Conservation (phyloP, 2,113 vertebrate species). For the Pteropus alecto region DNA sequence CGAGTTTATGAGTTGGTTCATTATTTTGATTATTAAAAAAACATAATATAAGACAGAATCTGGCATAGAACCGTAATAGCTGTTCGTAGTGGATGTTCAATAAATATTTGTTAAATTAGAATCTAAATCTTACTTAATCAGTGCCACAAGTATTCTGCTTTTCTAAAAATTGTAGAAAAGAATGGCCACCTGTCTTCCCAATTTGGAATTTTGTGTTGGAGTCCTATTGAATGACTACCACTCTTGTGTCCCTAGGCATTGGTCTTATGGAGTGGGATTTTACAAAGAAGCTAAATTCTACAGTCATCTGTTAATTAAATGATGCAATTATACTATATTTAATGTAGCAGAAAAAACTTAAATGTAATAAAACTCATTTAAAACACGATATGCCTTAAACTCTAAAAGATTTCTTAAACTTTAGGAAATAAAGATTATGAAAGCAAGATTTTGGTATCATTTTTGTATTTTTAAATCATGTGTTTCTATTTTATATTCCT, state of each 20-base stretch:
- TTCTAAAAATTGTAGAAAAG: not conserved
- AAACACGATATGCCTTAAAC: not conserved
- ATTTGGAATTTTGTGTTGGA: not conserved
- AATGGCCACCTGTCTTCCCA: not conserved
- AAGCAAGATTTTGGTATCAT: not conserved
- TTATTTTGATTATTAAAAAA: not conserved
- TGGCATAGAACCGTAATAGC: not conserved
- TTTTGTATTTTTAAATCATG: not conserved
- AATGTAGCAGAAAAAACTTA: not conserved
- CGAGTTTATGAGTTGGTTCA: not conserved
- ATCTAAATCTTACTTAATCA: constrained; percentile 6
- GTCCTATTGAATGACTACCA: not conserved
- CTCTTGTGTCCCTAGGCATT: not conserved
- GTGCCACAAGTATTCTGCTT: not conserved
- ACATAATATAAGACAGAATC: not conserved
- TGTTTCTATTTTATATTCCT: not conserved
- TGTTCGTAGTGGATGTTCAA: not conserved
- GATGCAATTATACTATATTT: not conserved
- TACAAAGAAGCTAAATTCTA: not conserved
- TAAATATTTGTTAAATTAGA: not conserved
- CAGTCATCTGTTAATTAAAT: not conserved
- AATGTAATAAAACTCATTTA: not conserved
- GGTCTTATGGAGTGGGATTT: not conserved
- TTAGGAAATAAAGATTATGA: not conserved
- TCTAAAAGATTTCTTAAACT: not conserved